These are phyloP conservation scores for Cirrhinus mrigala DNA, from an alignment of 2,797 vertebrate genomes.

Conservation along the genomic window DNA sequence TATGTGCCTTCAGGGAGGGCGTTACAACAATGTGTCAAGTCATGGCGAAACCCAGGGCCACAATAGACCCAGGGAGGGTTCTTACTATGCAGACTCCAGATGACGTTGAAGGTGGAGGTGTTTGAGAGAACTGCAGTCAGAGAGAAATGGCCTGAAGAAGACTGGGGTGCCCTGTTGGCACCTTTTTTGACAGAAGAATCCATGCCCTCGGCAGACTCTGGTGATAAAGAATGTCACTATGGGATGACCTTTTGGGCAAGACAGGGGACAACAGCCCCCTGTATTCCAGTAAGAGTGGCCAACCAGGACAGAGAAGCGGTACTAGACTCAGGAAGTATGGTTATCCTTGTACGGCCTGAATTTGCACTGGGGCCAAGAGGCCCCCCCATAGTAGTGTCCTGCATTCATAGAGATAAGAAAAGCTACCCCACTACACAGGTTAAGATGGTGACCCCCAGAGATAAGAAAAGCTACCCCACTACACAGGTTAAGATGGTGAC, in stretches of 20 bases:
- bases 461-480: neutral
- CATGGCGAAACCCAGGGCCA: neutral
- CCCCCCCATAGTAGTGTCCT: neutral
- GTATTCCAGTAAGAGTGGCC: neutral
- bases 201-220: neutral
- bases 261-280: too few species aligned
- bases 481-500: neutral
- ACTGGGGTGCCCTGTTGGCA: too few species aligned
- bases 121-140: too few species aligned
- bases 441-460: too few species aligned
- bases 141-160: too few species aligned
- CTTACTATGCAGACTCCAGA: neutral
- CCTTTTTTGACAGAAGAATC: too few species aligned
- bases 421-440: too few species aligned
- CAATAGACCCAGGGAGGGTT: neutral
- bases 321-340: neutral
- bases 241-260: neutral
- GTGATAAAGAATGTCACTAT: neutral
- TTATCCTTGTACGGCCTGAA: neutral
- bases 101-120: neutral
- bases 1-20: neutral
- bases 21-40: neutral
- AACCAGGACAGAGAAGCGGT: neutral
- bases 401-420: too few species aligned
- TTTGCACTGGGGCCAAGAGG: neutral